phyloP scores from a whole-genome alignment of 1,140 invertebrate species.

The Lethocerus indicus region DNA sequence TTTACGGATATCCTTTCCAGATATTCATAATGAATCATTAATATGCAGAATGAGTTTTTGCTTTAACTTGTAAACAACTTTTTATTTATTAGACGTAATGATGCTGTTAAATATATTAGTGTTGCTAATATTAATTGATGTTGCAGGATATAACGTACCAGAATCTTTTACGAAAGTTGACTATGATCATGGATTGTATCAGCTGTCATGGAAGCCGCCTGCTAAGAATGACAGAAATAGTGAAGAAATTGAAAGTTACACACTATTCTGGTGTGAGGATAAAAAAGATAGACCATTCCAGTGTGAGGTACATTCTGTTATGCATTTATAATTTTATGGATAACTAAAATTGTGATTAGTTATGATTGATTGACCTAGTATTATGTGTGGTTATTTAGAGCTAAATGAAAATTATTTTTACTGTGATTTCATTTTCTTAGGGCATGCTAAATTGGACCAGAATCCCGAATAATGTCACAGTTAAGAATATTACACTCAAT shows the following conservation, averaged over 20 bases:
- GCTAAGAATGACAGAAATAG: conserved; percentile 7
- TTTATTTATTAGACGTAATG: too few species aligned
- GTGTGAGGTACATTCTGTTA: conserved; percentile 29
- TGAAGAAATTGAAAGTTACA: conserved; percentile 33
- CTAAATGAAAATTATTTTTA: neutral
- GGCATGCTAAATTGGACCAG: conserved; percentile 38
- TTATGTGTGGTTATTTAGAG: too few species aligned
- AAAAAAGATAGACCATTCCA: conserved; percentile 37
- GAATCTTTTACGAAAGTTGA: conserved; percentile 45
- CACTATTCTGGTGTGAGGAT: conserved; percentile 54
- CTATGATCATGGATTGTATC: conserved; percentile 43
- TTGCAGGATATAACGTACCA: conserved; percentile 32
- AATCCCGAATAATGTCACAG: conserved; percentile 25
- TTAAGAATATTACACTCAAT: conserved; percentile 31
- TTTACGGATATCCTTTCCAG: too few species aligned
- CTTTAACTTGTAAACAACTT: too few species aligned
- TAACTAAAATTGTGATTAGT: too few species aligned
- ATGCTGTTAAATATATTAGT: too few species aligned
- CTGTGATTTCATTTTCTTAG: conserved; percentile 21
- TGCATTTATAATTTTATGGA: too few species aligned
- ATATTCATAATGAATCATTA: too few species aligned
- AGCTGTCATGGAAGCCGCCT: conserved; percentile 48
- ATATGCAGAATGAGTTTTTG: too few species aligned
- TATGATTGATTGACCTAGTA: too few species aligned
- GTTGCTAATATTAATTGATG: too few species aligned